phyloP scores from a whole-genome alignment of 30 jellyfish, hydroid and myxozoan genomes.

The Aurelia sp. region DNA sequence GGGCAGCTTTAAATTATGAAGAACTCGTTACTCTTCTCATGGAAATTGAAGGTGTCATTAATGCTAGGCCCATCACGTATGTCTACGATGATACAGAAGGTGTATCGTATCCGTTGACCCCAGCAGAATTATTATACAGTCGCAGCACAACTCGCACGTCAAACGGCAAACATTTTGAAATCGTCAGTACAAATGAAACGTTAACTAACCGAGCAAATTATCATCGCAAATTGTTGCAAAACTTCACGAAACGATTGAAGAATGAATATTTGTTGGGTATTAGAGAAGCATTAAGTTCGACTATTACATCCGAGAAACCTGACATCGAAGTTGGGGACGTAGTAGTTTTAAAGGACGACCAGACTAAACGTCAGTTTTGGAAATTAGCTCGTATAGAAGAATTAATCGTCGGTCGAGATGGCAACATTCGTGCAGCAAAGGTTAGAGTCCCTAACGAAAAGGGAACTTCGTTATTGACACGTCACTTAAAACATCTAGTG shows the following conservation, averaged over 20 bases:
- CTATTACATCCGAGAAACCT: no score
- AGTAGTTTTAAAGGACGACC: no score
- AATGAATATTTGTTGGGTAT: no score
- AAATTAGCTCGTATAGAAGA: no score
- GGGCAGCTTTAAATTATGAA: constrained; percentile 4
- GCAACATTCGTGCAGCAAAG: constrained; percentile 40
- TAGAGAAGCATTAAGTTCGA: no score
- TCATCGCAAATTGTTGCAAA: background rate
- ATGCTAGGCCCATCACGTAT: background rate
- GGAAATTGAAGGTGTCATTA: constrained; percentile 13
- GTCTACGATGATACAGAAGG: constrained; percentile 12
- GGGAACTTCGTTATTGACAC: constrained; percentile 16
- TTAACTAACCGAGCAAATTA: background rate
- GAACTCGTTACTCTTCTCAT: background rate
- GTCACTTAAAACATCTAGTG: constrained; percentile 20
- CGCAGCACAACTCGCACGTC: background rate
- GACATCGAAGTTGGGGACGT: no score
- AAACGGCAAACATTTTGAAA: background rate
- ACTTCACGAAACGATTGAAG: no score
- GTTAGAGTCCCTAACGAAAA: constrained; percentile 6
- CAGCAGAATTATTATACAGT: background rate
- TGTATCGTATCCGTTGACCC: constrained; percentile 3
- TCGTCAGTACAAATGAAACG: no score
- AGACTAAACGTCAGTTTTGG: no score
- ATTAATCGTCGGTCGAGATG: constrained; percentile 12